A percentile compares a stretch with the other conserved stretches of the same genome.
Evolutionary conservation across 2,888 invertebrate species (phyloP).

Genomic region (Tetrapedia diversipes): DNA sequence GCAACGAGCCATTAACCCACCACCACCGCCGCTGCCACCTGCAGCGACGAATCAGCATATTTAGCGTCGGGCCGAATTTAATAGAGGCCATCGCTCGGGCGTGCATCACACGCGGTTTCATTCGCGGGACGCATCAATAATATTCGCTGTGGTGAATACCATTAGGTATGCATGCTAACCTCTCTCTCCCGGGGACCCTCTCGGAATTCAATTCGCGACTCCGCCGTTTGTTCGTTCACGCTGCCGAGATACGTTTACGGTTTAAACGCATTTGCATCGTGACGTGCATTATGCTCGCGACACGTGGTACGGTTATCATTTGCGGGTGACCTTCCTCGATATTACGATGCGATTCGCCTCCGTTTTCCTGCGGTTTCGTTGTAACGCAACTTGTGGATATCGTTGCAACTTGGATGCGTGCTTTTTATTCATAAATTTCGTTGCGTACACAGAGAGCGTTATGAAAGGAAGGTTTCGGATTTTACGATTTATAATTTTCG

Average conservation of each 20-base stretch:
- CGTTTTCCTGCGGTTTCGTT: background rate
- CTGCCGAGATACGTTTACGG: constrained; percentile 33
- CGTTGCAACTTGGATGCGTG: background rate
- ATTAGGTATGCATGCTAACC: constrained; percentile 37
- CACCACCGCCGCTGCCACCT: constrained; percentile 71
- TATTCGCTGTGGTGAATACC: constrained; percentile 42
- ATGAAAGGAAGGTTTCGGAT: too few species aligned
- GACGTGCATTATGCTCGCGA: constrained; percentile 29
- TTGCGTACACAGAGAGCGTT: too few species aligned
- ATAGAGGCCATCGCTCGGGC: constrained; percentile 62
- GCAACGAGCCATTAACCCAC: constrained; percentile 51
- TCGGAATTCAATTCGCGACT: constrained; percentile 51
- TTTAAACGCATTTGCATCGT: constrained; percentile 42
- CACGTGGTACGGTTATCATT: constrained; percentile 46
- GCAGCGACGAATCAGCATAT: constrained; percentile 76
- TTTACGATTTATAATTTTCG: too few species aligned
- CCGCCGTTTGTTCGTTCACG: constrained; percentile 28
- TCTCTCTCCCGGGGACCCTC: constrained; percentile 20
- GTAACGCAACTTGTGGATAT: background rate
- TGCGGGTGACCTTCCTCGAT: constrained; percentile 43
- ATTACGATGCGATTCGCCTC: constrained; percentile 8
- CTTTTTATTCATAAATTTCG: background rate
- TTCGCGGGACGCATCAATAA: constrained; percentile 70
- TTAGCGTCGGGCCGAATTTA: constrained; percentile 74
- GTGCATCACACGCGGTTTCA: constrained; percentile 57